Evolutionary conservation across 2,113 vertebrate species (phyloP).

Genomic region (Saguinus midas): DNA sequence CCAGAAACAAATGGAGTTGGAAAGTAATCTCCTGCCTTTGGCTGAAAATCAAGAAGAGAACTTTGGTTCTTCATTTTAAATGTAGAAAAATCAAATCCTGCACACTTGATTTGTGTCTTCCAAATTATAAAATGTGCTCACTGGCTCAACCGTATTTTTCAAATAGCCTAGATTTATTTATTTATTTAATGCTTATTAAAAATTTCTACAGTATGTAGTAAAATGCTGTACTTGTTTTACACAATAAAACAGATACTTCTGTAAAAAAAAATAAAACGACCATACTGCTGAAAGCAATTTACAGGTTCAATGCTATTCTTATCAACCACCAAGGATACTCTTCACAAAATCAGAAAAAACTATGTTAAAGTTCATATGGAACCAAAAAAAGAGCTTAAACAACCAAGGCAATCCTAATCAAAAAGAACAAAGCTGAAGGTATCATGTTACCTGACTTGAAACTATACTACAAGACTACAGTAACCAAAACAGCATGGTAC

Average conservation of each 20-base stretch:
- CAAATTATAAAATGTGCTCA: slow-evolving; percentile 51
- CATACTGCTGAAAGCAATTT: no score
- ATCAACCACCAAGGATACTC: no score
- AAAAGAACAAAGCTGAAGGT: no score
- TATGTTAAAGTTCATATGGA: no score
- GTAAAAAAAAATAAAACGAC: neutral
- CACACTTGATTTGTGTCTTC: neutral
- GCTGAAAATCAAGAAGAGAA: slow-evolving; percentile 74
- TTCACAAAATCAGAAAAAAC: no score
- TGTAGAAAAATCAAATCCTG: slow-evolving; percentile 47
- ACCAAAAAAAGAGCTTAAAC: no score
- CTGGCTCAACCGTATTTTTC: slow-evolving; percentile 13
- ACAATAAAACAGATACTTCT: slow-evolving; percentile 62
- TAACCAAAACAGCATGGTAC: no score
- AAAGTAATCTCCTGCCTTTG: slow-evolving; percentile 87
- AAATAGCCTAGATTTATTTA: neutral
- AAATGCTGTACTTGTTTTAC: slow-evolving; percentile 35
- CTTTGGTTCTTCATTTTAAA: slow-evolving; percentile 76
- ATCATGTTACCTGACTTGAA: no score
- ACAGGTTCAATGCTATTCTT: no score
- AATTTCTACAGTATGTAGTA: slow-evolving; percentile 50
- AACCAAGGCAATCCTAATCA: no score
- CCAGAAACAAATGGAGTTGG: slow-evolving; percentile 95
- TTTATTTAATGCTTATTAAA: slow-evolving; percentile 43
- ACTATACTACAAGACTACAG: no score